Evolutionary conservation across 2,113 vertebrate genomes (phyloP).

Genomic region (Mixornis gularis): DNA sequence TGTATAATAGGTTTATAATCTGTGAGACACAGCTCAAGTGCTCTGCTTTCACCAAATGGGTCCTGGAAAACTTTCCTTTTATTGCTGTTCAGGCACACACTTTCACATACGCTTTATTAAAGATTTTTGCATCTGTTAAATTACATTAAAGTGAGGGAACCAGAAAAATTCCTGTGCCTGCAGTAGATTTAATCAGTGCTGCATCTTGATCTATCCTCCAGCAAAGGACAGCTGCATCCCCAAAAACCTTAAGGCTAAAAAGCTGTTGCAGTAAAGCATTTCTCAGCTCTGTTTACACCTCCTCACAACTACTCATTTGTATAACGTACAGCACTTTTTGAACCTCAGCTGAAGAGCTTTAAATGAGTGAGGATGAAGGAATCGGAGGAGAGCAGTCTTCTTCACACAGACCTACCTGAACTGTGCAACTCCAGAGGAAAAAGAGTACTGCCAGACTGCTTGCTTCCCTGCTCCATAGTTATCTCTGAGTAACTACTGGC

Average conservation of each 20-base stretch:
- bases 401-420: neutral
- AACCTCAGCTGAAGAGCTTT: neutral
- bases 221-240: neutral
- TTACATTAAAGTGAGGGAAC: neutral
- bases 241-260: neutral
- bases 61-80: neutral
- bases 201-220: neutral
- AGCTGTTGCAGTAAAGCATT: neutral
- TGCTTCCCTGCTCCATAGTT: neutral
- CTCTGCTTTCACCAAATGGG: neutral
- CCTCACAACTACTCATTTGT: neutral
- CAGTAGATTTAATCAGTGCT: neutral
- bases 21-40: neutral
- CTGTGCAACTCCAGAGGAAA: neutral
- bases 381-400: neutral
- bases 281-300: neutral
- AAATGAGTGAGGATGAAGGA: neutral
- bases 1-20: constrained; percentile 24
- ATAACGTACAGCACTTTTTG: neutral
- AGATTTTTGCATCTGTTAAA: neutral
- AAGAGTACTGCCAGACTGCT: neutral
- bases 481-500: neutral
- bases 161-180: neutral
- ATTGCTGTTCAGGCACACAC: neutral
- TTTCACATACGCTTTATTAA: neutral